Conservation (phyloP, 2,797 vertebrate genomes). For the Dryobates pubescens region DNA sequence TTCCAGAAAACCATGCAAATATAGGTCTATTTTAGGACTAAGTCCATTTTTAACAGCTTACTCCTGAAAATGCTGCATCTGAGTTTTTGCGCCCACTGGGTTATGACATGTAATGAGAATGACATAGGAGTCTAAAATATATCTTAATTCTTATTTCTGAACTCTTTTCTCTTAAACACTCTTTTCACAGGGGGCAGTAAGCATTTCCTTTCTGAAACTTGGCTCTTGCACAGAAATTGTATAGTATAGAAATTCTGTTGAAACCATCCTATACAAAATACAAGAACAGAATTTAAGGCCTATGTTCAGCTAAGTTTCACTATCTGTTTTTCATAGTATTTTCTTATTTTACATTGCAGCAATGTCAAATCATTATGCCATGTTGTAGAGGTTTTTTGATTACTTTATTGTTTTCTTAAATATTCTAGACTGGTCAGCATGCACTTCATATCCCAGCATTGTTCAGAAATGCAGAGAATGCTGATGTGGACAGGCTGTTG, state of each 20-base stretch:
- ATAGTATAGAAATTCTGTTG: not conserved
- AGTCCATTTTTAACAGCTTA: not conserved
- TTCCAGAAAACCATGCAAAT: not conserved
- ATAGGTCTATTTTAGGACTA: not conserved
- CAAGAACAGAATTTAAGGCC: not conserved
- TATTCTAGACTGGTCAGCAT: not conserved
- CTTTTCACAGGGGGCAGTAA: not conserved
- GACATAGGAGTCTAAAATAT: not conserved
- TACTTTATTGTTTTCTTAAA: not conserved
- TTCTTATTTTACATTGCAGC: not conserved
- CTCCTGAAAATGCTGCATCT: not conserved
- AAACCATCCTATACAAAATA: not conserved
- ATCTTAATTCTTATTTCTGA: not conserved
- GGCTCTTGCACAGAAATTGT: not conserved
- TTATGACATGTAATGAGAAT: not conserved
- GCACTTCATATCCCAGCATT: not conserved
- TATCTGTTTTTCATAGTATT: not conserved
- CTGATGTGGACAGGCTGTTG: not conserved
- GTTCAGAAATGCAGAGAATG: not conserved
- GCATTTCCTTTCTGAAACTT: not conserved
- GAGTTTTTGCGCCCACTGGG: not conserved
- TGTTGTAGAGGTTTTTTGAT: not conserved
- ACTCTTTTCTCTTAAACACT: not conserved
- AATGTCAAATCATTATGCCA: not conserved
- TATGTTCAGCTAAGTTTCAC: not conserved